phyloP scores from a whole-genome alignment of 1,140 invertebrate species.

The Diachasmimorpha longicaudata region DNA sequence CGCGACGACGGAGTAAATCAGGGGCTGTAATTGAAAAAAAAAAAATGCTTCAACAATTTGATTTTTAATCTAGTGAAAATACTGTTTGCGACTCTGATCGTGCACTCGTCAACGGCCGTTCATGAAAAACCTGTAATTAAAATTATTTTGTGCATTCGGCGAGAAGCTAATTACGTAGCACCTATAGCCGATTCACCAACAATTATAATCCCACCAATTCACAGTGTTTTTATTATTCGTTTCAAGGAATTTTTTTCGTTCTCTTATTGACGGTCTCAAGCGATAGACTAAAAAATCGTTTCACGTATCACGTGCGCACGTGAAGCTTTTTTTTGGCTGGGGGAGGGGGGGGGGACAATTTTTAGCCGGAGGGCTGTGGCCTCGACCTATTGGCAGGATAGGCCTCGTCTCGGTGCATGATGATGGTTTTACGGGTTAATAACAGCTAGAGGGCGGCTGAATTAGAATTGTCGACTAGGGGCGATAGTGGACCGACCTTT shows the following conservation, averaged over 20 bases:
- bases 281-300: neutral
- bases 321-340: neutral
- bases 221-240: too few species aligned
- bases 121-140: neutral
- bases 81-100: conserved; percentile 36
- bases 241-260: neutral
- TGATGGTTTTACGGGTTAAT: conserved; percentile 16
- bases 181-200: neutral
- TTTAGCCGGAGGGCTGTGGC: neutral
- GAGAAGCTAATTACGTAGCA: neutral
- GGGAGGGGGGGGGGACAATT: too few species aligned
- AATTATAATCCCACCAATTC: neutral
- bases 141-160: conserved; percentile 19
- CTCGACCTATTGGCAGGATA: conserved; percentile 16
- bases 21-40: neutral
- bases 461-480: conserved; percentile 76
- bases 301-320: neutral
- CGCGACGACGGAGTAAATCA: conserved; percentile 5
- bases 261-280: neutral
- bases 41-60: neutral
- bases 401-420: conserved; percentile 21
- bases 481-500: conserved; percentile 77
- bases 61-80: conserved; percentile 39
- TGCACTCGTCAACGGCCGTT: conserved; percentile 13
- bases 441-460: conserved; percentile 70